Conservation (phyloP, 2,113 vertebrate species). For the Hyperopisus bebe region DNA sequence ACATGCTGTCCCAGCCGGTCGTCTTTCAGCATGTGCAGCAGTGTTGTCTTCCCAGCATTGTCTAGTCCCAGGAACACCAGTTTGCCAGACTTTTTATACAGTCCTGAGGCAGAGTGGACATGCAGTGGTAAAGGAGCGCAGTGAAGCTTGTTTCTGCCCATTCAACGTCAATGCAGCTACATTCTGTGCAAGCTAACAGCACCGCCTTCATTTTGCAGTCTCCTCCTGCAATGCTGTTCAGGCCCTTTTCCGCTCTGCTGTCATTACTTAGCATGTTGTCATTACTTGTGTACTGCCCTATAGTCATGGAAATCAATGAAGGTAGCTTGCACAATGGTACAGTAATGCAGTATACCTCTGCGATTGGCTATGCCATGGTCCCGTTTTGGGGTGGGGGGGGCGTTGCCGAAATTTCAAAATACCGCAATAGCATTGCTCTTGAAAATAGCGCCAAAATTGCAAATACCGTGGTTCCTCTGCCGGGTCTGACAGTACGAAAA, state of each 20-base stretch:
- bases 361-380: not conserved
- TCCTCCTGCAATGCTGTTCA: not conserved
- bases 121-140: not conserved
- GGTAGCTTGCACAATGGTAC: not conserved
- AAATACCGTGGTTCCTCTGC: not conserved
- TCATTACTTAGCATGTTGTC: not conserved
- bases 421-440: not conserved
- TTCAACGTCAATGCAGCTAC: not conserved
- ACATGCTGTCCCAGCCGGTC: slow-evolving; percentile 95
- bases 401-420: not conserved
- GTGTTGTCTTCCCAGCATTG: slow-evolving; percentile 96
- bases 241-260: not conserved
- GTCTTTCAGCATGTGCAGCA: slow-evolving; percentile 98
- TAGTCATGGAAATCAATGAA: not conserved
- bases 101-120: slow-evolving; percentile 64
- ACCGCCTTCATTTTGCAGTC: not conserved
- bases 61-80: slow-evolving; percentile 97
- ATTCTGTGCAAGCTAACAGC: not conserved
- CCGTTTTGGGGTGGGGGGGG: not conserved
- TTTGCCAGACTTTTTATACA: slow-evolving; percentile 97
- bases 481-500: not conserved
- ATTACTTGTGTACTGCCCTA: not conserved
- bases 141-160: not conserved
- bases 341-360: not conserved
- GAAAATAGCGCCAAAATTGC: not conserved